phyloP scores from a whole-genome alignment of 2,113 vertebrate genomes.

The Mirza zaza region DNA sequence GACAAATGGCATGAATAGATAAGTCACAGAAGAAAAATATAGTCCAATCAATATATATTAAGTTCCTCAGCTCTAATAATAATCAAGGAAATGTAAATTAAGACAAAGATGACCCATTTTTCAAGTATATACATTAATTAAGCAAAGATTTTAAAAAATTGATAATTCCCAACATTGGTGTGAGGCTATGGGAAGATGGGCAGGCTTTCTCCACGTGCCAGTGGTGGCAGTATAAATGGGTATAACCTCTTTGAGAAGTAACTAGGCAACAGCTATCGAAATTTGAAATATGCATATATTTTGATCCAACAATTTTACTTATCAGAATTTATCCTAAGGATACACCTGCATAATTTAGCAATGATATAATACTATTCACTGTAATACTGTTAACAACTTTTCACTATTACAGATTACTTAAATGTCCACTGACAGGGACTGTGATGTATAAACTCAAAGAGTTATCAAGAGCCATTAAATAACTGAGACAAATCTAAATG shows the following conservation, averaged over 20 bases:
- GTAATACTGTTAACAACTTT: neutral
- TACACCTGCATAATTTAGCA: neutral
- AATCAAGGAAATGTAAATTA: constrained; percentile 23
- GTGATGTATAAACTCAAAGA: neutral
- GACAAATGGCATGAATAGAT: neutral
- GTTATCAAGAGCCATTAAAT: neutral
- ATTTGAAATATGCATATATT: neutral
- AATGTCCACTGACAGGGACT: neutral
- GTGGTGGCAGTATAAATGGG: neutral
- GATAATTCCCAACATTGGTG: neutral
- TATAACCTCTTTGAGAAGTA: neutral
- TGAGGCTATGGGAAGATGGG: neutral
- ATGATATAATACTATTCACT: neutral
- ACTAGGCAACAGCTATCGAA: neutral
- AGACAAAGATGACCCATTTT: constrained; percentile 14
- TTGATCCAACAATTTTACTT: constrained; percentile 33
- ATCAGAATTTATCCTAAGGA: neutral
- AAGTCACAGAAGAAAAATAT: constrained; percentile 40
- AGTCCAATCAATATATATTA: neutral
- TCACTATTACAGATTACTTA: neutral
- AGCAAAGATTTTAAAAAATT: constrained; percentile 11
- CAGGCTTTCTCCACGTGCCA: neutral
- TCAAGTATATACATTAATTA: neutral
- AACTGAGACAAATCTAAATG: neutral
- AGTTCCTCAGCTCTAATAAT: neutral